Conservation (phyloP, 2,888 invertebrate species). For the Pachydiplax longipennis region DNA sequence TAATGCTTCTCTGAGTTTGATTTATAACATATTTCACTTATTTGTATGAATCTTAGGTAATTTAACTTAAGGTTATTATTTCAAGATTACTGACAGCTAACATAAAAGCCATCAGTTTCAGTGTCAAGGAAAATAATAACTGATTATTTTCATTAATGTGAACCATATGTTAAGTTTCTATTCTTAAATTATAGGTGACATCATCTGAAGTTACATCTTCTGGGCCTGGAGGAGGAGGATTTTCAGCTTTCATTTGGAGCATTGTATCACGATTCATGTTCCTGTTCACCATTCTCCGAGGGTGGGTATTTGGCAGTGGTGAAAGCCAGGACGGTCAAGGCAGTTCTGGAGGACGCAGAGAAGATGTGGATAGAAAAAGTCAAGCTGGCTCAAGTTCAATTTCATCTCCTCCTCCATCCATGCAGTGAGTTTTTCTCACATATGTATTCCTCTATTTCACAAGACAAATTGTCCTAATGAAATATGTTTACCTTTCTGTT, state of each 20-base stretch:
- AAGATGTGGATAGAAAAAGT: slow-evolving; percentile 33
- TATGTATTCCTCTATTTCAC: background rate
- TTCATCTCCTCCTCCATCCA: slow-evolving; percentile 42
- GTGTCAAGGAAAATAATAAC: too few relatives aligned
- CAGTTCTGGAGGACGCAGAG: background rate
- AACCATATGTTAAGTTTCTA: background rate
- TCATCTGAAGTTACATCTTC: background rate
- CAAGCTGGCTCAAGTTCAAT: slow-evolving; percentile 29
- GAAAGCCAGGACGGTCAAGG: background rate
- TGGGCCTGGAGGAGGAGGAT: slow-evolving; percentile 58
- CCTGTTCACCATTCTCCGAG: slow-evolving; percentile 64
- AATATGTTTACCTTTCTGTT: too few relatives aligned
- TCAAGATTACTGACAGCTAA: too few relatives aligned
- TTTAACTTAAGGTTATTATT: too few relatives aligned
- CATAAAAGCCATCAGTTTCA: too few relatives aligned
- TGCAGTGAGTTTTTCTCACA: slow-evolving; percentile 42
- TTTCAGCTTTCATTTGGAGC: slow-evolving; percentile 67
- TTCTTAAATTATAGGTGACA: background rate
- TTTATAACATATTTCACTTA: too few relatives aligned
- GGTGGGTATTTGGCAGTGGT: slow-evolving; percentile 58
- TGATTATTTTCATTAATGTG: too few relatives aligned
- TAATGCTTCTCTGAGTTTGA: too few relatives aligned
- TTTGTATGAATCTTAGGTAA: too few relatives aligned
- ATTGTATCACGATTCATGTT: slow-evolving; percentile 68
- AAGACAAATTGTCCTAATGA: too few relatives aligned